A percentile compares a stretch with the other conserved stretches of the same genome.
Evolutionary conservation across 92 coral and sea anemone species (phyloP).

Genomic region (Scolanthus callimorphus): DNA sequence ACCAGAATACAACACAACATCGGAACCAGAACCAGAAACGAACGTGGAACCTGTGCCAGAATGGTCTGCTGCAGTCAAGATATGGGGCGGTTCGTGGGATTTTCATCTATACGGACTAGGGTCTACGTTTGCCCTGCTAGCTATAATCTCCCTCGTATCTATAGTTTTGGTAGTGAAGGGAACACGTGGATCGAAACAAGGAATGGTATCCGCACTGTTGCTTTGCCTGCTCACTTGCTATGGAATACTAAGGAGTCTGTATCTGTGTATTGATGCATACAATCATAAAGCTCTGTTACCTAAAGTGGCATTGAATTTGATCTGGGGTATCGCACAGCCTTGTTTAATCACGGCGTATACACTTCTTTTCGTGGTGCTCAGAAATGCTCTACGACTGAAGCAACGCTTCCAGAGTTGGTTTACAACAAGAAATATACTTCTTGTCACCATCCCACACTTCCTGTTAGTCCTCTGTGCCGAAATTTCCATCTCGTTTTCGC

Average conservation of each 20-base stretch:
- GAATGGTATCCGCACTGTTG: conserved; percentile 34
- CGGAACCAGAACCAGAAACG: too few relatives aligned
- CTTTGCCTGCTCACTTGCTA: conserved; percentile 27
- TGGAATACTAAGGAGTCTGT: conserved; percentile 42
- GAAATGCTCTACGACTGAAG: conserved; percentile 55
- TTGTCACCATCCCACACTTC: conserved; percentile 43
- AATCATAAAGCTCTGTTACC: conserved; percentile 28
- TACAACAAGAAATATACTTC: conserved; percentile 54
- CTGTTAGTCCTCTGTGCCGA: conserved; percentile 49
- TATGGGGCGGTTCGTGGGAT: conserved; percentile 75
- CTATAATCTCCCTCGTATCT: conserved; percentile 25
- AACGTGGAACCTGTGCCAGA: conserved; percentile 74
- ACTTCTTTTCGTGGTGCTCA: conserved; percentile 44
- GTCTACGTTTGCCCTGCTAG: conserved; percentile 20
- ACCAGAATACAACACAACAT: too few relatives aligned
- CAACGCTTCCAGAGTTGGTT: conserved; percentile 66
- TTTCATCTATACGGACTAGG: conserved; percentile 72
- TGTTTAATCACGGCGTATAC: conserved; percentile 52
- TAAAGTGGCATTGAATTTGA: conserved; percentile 18
- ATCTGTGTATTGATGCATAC: conserved; percentile 61
- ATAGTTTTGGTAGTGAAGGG: conserved; percentile 13
- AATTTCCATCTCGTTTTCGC: conserved; percentile 33
- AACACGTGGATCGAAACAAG: conserved; percentile 16
- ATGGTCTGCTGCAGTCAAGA: conserved; percentile 44
- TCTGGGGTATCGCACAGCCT: conserved; percentile 73